A percentile compares a stretch with the other conserved stretches of the same genome.
Evolutionary conservation across 2,888 invertebrate genomes (phyloP).

Genomic region (Microdon myrmicae): DNA sequence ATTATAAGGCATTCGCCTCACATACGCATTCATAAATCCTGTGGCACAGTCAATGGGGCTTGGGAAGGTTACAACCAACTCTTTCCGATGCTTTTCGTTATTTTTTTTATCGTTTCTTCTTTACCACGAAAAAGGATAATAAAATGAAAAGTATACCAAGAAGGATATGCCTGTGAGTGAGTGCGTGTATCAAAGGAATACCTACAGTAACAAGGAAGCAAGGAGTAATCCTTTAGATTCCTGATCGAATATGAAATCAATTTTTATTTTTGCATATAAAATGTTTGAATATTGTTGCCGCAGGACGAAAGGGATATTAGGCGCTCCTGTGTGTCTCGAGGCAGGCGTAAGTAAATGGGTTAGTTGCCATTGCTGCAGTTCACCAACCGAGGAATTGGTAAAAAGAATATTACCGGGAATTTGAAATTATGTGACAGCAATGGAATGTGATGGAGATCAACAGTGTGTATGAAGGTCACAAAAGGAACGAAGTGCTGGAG

Average conservation of each 20-base stretch:
- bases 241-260: conserved; percentile 52
- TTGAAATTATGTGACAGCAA: conserved; percentile 3
- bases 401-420: conserved; percentile 19
- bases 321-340: conserved; percentile 10
- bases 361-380: conserved; percentile 44
- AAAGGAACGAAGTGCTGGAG: too few species aligned
- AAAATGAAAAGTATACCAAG: conserved; percentile 20
- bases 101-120: too few species aligned
- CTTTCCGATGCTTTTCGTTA: conserved; percentile 27
- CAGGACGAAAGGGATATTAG: conserved; percentile 17
- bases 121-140: conserved; percentile 36
- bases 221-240: conserved; percentile 26
- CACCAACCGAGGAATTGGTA: conserved; percentile 22
- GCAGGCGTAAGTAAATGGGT: conserved; percentile 9
- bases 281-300: conserved; percentile 33
- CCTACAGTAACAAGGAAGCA: conserved; percentile 27
- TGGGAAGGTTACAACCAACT: neutral
- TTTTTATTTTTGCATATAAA: conserved; percentile 51
- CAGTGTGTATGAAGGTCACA: conserved; percentile 26
- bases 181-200: conserved; percentile 42
- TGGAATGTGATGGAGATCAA: conserved; percentile 2
- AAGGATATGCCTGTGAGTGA: conserved; percentile 5
- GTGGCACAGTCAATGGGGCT: neutral
- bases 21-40: conserved; percentile 42
- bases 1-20: neutral